Conservation (phyloP, 2,113 vertebrate species). For the Cairina moschata region DNA sequence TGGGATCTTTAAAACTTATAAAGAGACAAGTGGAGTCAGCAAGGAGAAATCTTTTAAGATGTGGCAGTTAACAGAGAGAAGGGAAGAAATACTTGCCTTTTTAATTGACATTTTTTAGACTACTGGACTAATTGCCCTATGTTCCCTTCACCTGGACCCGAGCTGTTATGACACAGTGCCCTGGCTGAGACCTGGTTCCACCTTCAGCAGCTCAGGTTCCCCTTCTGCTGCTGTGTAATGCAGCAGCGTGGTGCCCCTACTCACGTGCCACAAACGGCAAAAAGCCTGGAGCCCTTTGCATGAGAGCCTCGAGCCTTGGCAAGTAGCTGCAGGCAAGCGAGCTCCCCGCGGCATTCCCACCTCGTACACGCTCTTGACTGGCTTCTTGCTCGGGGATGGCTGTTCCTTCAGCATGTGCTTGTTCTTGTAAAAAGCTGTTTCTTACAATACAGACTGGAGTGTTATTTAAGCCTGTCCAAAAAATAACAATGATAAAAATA, state of each 20-base stretch:
- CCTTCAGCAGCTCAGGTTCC: not conserved
- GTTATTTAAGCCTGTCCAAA: conserved; percentile 71
- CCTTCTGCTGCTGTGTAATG: not conserved
- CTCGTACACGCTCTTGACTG: not conserved
- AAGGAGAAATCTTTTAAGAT: not conserved
- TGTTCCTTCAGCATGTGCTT: not conserved
- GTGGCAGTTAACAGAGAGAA: not conserved
- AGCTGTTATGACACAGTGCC: not conserved
- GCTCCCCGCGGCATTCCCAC: not conserved
- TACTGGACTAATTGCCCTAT: too few species aligned
- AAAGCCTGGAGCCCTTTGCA: not conserved
- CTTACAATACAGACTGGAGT: conserved; percentile 59
- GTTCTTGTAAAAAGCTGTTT: not conserved
- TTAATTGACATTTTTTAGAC: not conserved
- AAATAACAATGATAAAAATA: not conserved
- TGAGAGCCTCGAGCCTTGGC: not conserved
- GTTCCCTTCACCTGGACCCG: not conserved
- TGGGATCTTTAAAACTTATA: not conserved
- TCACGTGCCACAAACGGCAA: not conserved
- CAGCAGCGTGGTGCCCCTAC: not conserved
- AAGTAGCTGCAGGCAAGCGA: not conserved
- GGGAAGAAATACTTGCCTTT: not conserved
- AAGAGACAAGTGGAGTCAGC: not conserved
- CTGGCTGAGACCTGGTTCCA: not conserved
- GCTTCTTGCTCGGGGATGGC: not conserved